A percentile compares a stretch with the other conserved stretches of the same genome.
phyloP scores from a whole-genome alignment of 2,113 vertebrate species.

The Engraulis encrasicolus region DNA sequence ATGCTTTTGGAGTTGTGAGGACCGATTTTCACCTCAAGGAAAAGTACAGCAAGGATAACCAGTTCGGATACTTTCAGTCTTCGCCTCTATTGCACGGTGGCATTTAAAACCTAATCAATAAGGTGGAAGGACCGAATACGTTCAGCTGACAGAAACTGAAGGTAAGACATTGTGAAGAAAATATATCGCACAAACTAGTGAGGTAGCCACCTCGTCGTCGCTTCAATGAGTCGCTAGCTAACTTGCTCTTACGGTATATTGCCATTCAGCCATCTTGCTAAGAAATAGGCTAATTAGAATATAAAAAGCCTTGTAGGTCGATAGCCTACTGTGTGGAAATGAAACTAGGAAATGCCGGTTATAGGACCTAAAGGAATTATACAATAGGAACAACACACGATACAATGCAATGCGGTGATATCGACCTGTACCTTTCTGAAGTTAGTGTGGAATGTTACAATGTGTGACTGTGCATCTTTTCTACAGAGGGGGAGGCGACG shows the following conservation, averaged over 20 bases:
- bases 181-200: not conserved
- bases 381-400: not conserved
- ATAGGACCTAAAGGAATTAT: not conserved
- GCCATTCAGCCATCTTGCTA: conserved; percentile 12
- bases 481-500: not conserved
- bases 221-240: conserved; percentile 8
- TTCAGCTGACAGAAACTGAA: not conserved
- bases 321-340: not conserved
- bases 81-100: not conserved
- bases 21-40: not conserved
- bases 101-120: not conserved
- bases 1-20: not conserved
- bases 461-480: not conserved
- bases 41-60: not conserved
- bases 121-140: not conserved
- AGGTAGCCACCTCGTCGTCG: not conserved
- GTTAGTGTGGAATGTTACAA: conserved; percentile 3
- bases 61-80: not conserved
- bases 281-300: too few species aligned
- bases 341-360: not conserved
- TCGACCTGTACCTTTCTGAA: not conserved
- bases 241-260: not conserved
- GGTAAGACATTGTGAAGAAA: not conserved
- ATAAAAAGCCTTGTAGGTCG: not conserved
- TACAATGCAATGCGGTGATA: not conserved